A percentile compares a stretch with the other conserved stretches of the same genome.
phyloP scores from a whole-genome alignment of 2,113 vertebrate species.

The Pterocles gutturalis region DNA sequence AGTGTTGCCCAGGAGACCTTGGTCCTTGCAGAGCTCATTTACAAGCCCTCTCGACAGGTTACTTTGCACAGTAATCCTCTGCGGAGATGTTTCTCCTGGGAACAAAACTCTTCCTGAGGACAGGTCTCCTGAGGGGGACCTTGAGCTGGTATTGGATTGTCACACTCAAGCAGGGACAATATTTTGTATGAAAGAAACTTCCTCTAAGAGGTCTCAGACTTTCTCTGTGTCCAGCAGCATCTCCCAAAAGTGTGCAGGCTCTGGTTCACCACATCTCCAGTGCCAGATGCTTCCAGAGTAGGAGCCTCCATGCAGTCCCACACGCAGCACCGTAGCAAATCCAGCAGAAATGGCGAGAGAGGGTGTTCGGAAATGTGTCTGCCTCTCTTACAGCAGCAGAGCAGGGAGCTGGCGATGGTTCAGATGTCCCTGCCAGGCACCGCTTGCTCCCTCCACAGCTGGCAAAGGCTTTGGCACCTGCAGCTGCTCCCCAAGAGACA shows the following conservation, averaged over 20 bases:
- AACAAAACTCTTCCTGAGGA: background rate
- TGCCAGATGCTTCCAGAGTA: background rate
- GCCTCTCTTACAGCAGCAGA: background rate
- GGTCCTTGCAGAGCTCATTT: conserved; percentile 18
- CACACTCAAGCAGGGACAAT: background rate
- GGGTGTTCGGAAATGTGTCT: background rate
- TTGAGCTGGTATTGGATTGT: background rate
- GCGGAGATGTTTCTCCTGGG: background rate
- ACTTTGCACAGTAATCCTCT: background rate
- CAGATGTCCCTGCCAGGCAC: background rate
- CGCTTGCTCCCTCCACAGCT: background rate
- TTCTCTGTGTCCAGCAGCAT: background rate
- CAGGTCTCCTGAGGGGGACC: background rate
- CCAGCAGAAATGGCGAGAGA: background rate
- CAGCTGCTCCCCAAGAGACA: background rate
- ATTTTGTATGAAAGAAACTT: background rate
- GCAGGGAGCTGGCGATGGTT: background rate
- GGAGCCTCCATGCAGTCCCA: background rate
- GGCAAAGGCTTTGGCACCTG: conserved; percentile 14
- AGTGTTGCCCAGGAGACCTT: background rate
- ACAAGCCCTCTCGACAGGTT: background rate
- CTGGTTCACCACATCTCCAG: background rate
- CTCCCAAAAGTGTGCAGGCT: background rate
- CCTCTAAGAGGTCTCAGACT: background rate
- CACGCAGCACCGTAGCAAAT: background rate